Conservation (phyloP, 2,888 invertebrate species). For the Phoenoteleia sp. region DNA sequence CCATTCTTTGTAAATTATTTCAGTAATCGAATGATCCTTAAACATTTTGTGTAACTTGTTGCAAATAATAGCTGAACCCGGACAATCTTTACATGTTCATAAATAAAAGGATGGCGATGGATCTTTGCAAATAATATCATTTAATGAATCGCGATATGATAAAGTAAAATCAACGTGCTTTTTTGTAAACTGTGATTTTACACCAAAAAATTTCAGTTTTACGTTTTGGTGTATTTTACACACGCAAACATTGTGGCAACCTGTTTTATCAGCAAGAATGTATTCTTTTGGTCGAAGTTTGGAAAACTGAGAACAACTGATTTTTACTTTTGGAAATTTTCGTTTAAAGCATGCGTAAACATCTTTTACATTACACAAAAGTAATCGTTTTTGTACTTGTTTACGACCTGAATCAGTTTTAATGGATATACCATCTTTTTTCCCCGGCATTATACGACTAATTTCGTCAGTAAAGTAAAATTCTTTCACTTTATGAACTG, state of each 20-base stretch:
- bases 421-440: neutral
- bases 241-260: no score
- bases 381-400: neutral
- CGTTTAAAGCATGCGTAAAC: neutral
- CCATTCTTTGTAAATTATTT: conserved; percentile 9
- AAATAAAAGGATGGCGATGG: conserved; percentile 18
- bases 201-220: conserved; percentile 22
- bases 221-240: conserved; percentile 12
- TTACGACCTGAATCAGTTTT: neutral
- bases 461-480: conserved; percentile 13
- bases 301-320: conserved; percentile 19
- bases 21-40: neutral
- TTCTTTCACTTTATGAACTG: neutral
- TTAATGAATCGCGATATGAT: conserved; percentile 22
- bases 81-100: neutral
- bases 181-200: conserved; percentile 18
- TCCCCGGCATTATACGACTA: conserved; percentile 8
- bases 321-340: conserved; percentile 22
- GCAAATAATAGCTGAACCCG: neutral
- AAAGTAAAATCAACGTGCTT: neutral
- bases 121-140: conserved; percentile 17
- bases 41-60: conserved; percentile 1
- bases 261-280: conserved; percentile 1
- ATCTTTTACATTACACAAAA: neutral
- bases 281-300: conserved; percentile 28